Evolutionary conservation across 2,113 vertebrate species (phyloP).

Genomic region (Pterophyllum scalare): DNA sequence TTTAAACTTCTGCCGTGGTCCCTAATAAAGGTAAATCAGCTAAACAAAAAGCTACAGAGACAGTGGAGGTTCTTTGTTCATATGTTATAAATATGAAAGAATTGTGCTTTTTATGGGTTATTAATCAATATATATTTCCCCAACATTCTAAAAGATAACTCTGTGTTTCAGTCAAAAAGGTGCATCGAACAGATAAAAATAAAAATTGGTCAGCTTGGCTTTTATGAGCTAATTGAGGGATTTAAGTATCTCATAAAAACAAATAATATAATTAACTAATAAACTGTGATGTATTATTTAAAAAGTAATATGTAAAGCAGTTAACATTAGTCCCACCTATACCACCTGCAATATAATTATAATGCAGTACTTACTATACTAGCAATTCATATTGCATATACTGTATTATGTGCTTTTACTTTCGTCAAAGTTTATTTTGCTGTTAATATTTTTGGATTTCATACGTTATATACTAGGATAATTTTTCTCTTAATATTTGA

Average conservation of each 20-base stretch:
- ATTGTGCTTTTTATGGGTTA: neutral
- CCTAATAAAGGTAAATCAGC: too few species aligned
- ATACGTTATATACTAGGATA: neutral
- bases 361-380: neutral
- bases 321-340: neutral
- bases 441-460: neutral
- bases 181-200: neutral
- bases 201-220: neutral
- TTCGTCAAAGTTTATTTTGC: neutral
- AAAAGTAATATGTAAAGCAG: neutral
- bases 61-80: too few species aligned
- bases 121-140: neutral
- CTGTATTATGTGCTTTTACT: neutral
- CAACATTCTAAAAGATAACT: fast-evolving
- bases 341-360: neutral
- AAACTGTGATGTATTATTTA: neutral
- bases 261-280: neutral
- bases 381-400: neutral
- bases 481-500: too few species aligned
- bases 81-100: too few species aligned
- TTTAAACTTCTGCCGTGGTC: neutral
- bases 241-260: neutral
- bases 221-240: neutral
- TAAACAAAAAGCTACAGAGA: too few species aligned
- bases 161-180: fast-evolving